A percentile compares a stretch with the other conserved stretches of the same genome.
Evolutionary conservation across 2,797 vertebrate species (phyloP).

Genomic region (Spondyliosoma cantharus): DNA sequence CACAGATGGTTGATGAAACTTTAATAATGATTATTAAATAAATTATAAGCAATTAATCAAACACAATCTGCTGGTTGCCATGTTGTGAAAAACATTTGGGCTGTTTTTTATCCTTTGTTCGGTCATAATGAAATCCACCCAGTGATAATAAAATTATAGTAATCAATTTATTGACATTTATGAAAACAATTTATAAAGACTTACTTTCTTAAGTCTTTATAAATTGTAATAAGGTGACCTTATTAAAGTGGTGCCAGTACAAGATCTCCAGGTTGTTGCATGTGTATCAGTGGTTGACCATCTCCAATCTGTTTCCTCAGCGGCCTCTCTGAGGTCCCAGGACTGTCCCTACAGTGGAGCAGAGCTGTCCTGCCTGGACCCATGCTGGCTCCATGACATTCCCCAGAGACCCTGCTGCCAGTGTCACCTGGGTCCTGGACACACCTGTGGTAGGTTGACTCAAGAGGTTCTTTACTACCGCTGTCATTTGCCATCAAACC

Average conservation of each 20-base stretch:
- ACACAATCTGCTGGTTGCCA: neutral
- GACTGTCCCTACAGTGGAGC: constrained; percentile 90
- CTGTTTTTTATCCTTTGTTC: neutral
- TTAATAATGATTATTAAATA: neutral
- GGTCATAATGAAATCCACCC: neutral
- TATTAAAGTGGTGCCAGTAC: neutral
- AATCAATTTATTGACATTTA: no score
- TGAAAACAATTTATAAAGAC: neutral
- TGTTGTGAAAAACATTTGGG: neutral
- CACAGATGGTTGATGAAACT: neutral
- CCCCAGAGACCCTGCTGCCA: constrained; percentile 87
- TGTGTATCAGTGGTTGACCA: neutral
- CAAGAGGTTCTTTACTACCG: neutral
- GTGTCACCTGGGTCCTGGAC: constrained; percentile 86
- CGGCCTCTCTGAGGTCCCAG: constrained; percentile 88
- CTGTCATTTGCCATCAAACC: neutral
- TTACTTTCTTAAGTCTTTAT: no score
- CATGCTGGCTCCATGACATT: constrained; percentile 82
- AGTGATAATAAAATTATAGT: neutral
- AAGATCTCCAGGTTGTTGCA: neutral
- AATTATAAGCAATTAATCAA: neutral
- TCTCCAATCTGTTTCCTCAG: constrained; percentile 25
- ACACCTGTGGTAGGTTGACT: constrained; percentile 87
- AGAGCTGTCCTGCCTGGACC: constrained; percentile 92
- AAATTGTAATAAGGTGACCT: no score